Percentiles rank a stretch among this genome's conserved stretches.
These are phyloP conservation scores for Aramus guarauna DNA, from an alignment of 2,113 vertebrate genomes.

Conservation along the genomic window DNA sequence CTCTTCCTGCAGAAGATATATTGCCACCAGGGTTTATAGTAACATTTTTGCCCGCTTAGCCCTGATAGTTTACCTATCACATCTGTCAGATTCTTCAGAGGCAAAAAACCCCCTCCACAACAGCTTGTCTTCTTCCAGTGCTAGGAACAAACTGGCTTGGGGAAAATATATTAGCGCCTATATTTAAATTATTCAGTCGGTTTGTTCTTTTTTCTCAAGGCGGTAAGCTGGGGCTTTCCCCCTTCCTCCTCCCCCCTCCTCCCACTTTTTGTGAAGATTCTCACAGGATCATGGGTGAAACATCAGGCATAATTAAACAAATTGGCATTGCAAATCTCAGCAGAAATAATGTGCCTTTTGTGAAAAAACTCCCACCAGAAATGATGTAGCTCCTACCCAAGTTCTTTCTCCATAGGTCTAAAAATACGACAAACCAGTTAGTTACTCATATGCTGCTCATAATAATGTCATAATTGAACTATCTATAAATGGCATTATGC, in stretches of 20 bases:
- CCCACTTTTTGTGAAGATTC: slow-evolving; percentile 21
- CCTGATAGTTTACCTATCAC: slow-evolving; percentile 46
- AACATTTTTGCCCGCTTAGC: slow-evolving; percentile 29
- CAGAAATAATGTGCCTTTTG: slow-evolving; percentile 59
- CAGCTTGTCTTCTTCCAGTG: slow-evolving; percentile 16
- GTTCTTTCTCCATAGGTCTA: slow-evolving; percentile 74
- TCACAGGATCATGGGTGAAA: slow-evolving; percentile 41
- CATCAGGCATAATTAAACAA: slow-evolving; percentile 60
- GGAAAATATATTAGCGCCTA: background rate
- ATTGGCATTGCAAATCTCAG: slow-evolving; percentile 45
- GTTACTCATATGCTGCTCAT: slow-evolving; percentile 71
- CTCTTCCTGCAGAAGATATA: slow-evolving; percentile 31
- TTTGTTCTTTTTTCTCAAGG: slow-evolving; percentile 4
- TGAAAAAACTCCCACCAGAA: slow-evolving; percentile 52
- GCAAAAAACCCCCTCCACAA: background rate
- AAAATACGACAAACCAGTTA: slow-evolving; percentile 71
- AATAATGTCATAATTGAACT: slow-evolving; percentile 78
- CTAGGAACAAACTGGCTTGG: background rate
- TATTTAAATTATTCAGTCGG: slow-evolving; percentile 46
- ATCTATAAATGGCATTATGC: slow-evolving; percentile 77
- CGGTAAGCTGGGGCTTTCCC: slow-evolving; percentile 33
- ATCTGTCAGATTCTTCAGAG: slow-evolving; percentile 48
- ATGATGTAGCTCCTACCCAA: slow-evolving; percentile 64
- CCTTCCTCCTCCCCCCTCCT: background rate
- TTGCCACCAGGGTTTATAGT: background rate